phyloP scores from a whole-genome alignment of 2,888 invertebrate species.

The Urechis unicinctus region DNA sequence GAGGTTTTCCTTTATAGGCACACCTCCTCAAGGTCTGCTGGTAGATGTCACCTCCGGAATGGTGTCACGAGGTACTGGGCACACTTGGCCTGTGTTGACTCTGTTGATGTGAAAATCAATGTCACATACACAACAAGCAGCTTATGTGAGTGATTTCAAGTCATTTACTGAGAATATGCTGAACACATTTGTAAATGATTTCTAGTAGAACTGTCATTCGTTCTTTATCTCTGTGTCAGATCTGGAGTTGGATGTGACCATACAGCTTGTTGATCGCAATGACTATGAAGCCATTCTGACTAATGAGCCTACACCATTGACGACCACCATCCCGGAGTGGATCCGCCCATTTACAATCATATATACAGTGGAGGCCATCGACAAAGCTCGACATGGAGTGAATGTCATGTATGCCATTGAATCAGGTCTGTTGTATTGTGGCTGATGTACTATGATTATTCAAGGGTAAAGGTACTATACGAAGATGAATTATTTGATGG shows the following conservation, averaged over 20 bases:
- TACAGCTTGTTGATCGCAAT: conserved; percentile 11
- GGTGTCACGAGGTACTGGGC: background rate
- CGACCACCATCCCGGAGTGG: conserved; percentile 17
- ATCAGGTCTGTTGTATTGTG: conserved; percentile 16
- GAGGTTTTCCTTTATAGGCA: background rate
- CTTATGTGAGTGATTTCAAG: conserved; percentile 3
- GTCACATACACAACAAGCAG: background rate
- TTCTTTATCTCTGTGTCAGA: no score
- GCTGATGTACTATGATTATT: no score
- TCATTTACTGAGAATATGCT: no score
- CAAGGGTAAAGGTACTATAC: no score
- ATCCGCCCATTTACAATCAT: conserved; percentile 17
- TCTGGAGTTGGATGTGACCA: conserved; percentile 7
- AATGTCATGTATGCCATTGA: conserved; percentile 13
- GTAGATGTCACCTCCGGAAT: conserved; percentile 2
- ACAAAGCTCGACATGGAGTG: conserved; percentile 3
- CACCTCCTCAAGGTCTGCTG: conserved; percentile 1
- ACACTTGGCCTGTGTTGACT: background rate
- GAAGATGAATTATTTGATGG: no score
- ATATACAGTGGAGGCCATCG: conserved; percentile 12
- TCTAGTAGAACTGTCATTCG: no score
- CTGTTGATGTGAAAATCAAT: background rate
- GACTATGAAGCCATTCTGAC: conserved; percentile 10
- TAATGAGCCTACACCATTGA: conserved; percentile 15
- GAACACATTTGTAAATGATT: no score